Evolutionary conservation across 2,797 vertebrate genomes (phyloP), one percentile per base, ranked within the genome.

Genomic region (Sebastes vulpes): DNA sequence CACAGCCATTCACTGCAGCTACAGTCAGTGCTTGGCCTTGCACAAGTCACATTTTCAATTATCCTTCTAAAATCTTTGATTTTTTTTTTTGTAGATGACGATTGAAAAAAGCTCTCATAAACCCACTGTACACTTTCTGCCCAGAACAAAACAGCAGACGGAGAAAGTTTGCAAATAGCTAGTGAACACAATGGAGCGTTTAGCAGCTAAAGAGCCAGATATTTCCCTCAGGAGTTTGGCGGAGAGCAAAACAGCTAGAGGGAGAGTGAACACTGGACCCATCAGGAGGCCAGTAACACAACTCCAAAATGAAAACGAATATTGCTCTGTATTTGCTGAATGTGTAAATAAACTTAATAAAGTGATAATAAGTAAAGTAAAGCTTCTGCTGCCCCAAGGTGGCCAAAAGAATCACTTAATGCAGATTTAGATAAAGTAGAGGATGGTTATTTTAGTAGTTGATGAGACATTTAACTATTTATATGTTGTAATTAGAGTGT

Each of bases 401-500:
- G 52, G 23, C 26, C 21, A 46, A 50, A 71, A 57, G 12, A 32
- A 21, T 11, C 11, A 23, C 3, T 54, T 18, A 11, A 50, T 25
- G 9, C 9, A 52, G 20, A 16, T 59, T 79, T 60, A 60, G 28
- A 77, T n/a, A 42, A 23, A 58, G 63, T 11, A 28, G 7, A 21
- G 21, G 25, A 23, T 4, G 25, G 11, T 10, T 50, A 52, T 57
- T 66, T 76, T 21, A 38, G 12, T 46, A 2, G 9, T 52, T 81
- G 9, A 23, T 28, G 26, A 70, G 50, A 68, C 50, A 26, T 69
- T 75, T 52, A 32, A 31, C 12, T 31, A 18, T 78, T 75, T 76
- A 64, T 32, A 46, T 21, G 60, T 53, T 56, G 64, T 61, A 71
- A 72, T 75, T 79, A 63, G 57, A 59, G 61, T 66, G 29, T 9